Base-by-base conservation (phyloP, 2,113 vertebrate species). In the Cathartes aura region DNA sequence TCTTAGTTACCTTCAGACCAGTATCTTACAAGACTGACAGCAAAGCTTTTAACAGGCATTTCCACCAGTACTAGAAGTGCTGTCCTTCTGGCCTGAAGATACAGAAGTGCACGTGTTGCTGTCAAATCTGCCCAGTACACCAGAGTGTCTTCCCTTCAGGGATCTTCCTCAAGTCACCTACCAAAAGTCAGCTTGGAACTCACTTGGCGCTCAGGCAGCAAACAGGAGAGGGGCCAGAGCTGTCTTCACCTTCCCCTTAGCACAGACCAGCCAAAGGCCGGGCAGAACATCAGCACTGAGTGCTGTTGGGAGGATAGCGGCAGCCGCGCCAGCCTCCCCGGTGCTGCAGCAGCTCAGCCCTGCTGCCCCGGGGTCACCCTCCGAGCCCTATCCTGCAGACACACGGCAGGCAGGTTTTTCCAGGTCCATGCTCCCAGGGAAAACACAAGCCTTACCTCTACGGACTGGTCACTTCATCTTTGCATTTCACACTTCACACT, bases 81-180 rank as follows among this genome's bases (percentile, higher is more conserved):
- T 20, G 12, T 22, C 27, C 27, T 71, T 45, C 15, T 20, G 63
- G 22, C 50, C 16, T 38, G 19, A 79, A 72, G 27, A 11, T 18
- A 8, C 21, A 53, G 52, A n/a, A 67, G 38, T 0, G 0, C 43
- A 60, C 2, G 2, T 24, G 20, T 30, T 53, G 45, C 59, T 73
- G 53, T 53, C 34, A 32, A 18, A 27, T 47, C 45, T 67, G 29
- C 15, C 53, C 38, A 3, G 0, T 27, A 60, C 24, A 53, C 13
- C 5, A 47, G n/a, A 71, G 20, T 3, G 36, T 64, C 38, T n/a
- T 64, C 23, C 29, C 75, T 52, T 63, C 29, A 11, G 68, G 47
- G 47, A 30, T 38, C 12, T 38, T 50, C 34, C 36, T 47, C 45
- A 36, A 15, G 47, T 13, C 68, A 38, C 19, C 68, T 38, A 29